Percentiles rank a stretch among this genome's conserved stretches.
phyloP scores from a whole-genome alignment of 53 echinoderm and acorn worm species.

The Mesocentrotus franciscanus region DNA sequence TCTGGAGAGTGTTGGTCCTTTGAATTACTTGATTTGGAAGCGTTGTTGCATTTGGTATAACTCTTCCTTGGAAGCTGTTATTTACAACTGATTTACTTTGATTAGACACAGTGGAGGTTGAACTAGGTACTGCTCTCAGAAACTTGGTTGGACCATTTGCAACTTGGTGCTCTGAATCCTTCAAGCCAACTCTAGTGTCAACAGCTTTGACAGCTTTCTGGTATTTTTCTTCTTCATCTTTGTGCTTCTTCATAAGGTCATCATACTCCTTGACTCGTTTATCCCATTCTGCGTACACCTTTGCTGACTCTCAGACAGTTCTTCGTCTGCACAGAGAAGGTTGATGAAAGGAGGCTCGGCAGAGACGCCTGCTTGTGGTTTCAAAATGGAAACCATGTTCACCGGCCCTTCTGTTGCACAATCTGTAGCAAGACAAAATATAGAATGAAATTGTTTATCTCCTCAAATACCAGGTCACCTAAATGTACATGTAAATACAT shows the following conservation, averaged over 20 bases:
- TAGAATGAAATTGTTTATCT: neutral
- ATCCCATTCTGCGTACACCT: slow-evolving; percentile 46
- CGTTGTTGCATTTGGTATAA: neutral
- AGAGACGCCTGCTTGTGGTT: neutral
- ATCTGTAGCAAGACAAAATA: neutral
- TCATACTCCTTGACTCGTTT: slow-evolving; percentile 56
- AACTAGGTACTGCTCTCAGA: slow-evolving; percentile 29
- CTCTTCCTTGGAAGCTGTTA: neutral
- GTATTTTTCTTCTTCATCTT: slow-evolving; percentile 60
- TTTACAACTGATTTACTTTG: neutral
- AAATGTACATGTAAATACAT: too few relatives aligned
- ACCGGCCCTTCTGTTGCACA: neutral
- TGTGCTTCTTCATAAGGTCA: slow-evolving; percentile 61
- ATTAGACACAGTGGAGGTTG: neutral
- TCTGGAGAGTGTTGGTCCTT: neutral
- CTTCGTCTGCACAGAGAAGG: slow-evolving; percentile 44
- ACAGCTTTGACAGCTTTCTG: slow-evolving; percentile 62
- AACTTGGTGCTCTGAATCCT: slow-evolving; percentile 14
- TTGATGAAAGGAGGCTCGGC: neutral
- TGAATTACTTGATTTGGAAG: neutral
- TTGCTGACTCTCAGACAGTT: slow-evolving; percentile 49
- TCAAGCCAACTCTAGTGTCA: slow-evolving; percentile 58
- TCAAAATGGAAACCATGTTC: slow-evolving; percentile 2
- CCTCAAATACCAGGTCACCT: too few relatives aligned
- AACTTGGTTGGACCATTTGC: slow-evolving; percentile 61